These are phyloP conservation scores for Eulemur coronatus DNA, from an alignment of 2,797 vertebrate species.

Conservation along the genomic window DNA sequence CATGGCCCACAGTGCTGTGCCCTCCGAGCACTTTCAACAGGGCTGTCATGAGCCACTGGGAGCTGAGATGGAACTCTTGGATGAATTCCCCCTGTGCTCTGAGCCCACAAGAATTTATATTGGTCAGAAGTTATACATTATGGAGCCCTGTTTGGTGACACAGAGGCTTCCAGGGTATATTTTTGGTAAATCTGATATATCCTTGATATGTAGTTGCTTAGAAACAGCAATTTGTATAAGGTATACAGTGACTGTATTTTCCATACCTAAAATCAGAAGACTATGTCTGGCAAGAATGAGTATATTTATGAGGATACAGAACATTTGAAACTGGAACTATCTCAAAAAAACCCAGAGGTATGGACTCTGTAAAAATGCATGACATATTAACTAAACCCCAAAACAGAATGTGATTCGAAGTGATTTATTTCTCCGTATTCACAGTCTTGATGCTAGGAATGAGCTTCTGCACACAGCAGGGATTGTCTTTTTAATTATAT, in stretches of 20 bases:
- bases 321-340: constrained; percentile 26
- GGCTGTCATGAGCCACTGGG: not conserved
- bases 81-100: not conserved
- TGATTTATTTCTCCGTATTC: not conserved
- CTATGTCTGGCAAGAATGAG: constrained; percentile 8
- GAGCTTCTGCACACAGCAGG: not conserved
- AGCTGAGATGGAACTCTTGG: not conserved
- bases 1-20: accelerated
- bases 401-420: not conserved
- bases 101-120: constrained; percentile 53
- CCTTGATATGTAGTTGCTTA: constrained; percentile 63
- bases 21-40: not conserved
- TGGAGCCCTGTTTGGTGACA: constrained; percentile 35
- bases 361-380: not conserved
- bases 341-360: not conserved
- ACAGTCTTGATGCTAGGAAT: not conserved
- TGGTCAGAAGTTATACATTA: constrained; percentile 33
- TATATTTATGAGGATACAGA: not conserved
- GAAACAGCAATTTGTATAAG: constrained; percentile 53
- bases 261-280: constrained; percentile 35
- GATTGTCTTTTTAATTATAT: not conserved
- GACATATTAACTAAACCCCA: not conserved
- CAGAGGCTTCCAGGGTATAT: constrained; percentile 18
- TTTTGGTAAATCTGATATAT: constrained; percentile 54
- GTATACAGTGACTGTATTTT: constrained; percentile 55